Evolutionary conservation across 1,140 invertebrate species (phyloP).

Genomic region (Heliothis virescens): DNA sequence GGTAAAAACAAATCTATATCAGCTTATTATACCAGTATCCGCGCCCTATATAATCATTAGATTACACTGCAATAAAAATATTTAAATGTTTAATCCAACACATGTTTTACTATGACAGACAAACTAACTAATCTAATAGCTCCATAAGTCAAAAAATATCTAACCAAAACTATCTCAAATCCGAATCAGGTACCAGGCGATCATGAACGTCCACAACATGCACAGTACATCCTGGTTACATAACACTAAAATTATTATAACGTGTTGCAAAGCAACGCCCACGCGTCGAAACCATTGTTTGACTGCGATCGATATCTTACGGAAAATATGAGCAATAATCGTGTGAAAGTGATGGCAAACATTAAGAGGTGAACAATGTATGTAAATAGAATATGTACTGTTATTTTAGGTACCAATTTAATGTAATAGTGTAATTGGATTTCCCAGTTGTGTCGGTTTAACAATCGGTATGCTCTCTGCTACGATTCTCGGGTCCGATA

Average conservation of each 20-base stretch:
- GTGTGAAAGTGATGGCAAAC: conserved; percentile 36
- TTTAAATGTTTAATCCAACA: too few species aligned
- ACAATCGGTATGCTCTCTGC: too few species aligned
- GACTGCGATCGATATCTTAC: conserved; percentile 31
- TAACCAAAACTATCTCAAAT: background rate
- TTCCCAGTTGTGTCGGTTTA: too few species aligned
- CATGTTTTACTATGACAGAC: too few species aligned
- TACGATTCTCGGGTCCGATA: too few species aligned
- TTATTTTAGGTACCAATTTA: background rate
- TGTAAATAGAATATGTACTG: background rate
- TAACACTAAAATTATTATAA: conserved; percentile 27
- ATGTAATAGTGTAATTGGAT: too few species aligned
- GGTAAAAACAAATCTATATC: too few species aligned
- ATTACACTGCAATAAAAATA: too few species aligned
- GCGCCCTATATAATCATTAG: too few species aligned
- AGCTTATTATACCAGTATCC: too few species aligned
- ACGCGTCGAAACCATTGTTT: conserved; percentile 28
- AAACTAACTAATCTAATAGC: too few species aligned
- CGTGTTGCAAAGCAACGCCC: conserved; percentile 28
- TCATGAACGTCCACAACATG: conserved; percentile 17
- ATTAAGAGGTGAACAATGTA: conserved; percentile 17
- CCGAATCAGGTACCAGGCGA: conserved; percentile 19
- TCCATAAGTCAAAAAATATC: background rate
- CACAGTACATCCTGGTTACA: conserved; percentile 25
- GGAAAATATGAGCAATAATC: conserved; percentile 28